Evolutionary conservation across 2,888 invertebrate genomes (phyloP), one percentile per base, ranked within the genome.

Genomic region (Tigriopus californicus): DNA sequence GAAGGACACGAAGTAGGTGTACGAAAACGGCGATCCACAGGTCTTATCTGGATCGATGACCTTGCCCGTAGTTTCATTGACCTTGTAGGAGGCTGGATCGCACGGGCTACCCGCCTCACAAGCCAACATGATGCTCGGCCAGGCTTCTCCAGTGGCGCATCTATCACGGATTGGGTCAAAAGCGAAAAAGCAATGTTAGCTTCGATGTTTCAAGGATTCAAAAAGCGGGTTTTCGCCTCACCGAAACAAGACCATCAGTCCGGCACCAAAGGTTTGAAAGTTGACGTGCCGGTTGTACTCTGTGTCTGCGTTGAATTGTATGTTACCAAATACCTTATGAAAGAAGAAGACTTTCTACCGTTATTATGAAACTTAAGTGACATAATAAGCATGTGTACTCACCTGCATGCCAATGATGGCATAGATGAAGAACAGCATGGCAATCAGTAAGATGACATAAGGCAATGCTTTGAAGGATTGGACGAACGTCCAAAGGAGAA

Each of bases 381-480:
- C 33, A 33, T 46, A 5, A 5, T 46, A 5, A 10, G 46, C 46
- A 46, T 10, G 8, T 46, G 3, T 46, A 41, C 61, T 62, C 59
- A 89, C 90, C 86, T 90, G 90, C 98, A 99, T 99, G 71, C 99
- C 99, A 70, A 99, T 97, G 74, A 99, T 98, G 72, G 98, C 98
- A 74, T 95, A 99, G 77, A 99, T 99, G 81, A 99, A 99, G 80
- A 99, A 99, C 73, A 99, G 80, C 98, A 99, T 99, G 69, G 92
- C 94, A 73, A 99, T 98, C 73, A 99, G 86, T 74, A 98, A 83
- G 80, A 98, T 99, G 75, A 99, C 98, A 77, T 99, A 99, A 70
- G 98, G 98, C 79, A 99, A 82, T 73, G 98, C 98, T 84, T 98
- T 99, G 76, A 99, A 98, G 73, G 97, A 98, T 79, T 99, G 98